Evolutionary conservation across 1,140 invertebrate species (phyloP).

Genomic region (Caenorhabditis inopinata): DNA sequence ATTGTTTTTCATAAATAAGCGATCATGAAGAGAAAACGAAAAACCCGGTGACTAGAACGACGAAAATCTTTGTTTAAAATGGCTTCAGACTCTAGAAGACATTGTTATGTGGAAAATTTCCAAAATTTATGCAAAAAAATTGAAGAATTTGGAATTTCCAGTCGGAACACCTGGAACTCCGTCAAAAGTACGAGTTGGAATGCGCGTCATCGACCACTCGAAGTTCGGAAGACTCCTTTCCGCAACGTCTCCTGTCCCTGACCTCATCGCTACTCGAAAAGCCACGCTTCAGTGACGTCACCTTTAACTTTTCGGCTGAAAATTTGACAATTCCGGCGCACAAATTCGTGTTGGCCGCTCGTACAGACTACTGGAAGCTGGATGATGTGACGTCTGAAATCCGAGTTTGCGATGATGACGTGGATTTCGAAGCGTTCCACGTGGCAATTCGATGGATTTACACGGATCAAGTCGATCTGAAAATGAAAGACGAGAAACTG

Average conservation of each 20-base stretch:
- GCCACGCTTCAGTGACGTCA: neutral
- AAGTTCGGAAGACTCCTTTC: neutral
- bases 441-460: conserved; percentile 5
- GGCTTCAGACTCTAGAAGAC: too few relatives aligned
- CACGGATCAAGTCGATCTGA: neutral
- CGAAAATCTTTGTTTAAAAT: too few relatives aligned
- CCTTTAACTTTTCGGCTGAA: neutral
- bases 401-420: neutral
- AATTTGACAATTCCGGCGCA: neutral
- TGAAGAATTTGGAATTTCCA: neutral
- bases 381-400: neutral
- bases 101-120: too few relatives aligned
- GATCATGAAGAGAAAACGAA: too few relatives aligned
- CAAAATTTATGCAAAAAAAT: neutral
- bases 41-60: too few relatives aligned
- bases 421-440: conserved; percentile 1
- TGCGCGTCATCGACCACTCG: neutral
- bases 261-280: neutral
- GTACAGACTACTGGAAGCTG: neutral
- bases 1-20: too few relatives aligned
- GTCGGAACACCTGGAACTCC: neutral
- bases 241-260: neutral
- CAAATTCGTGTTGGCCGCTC: neutral
- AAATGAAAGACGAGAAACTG: neutral
- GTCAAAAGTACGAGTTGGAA: neutral